A percentile compares a stretch with the other conserved stretches of the same genome.
phyloP scores from a whole-genome alignment of 2,113 vertebrate species.

The Dryoscopus gambensis region DNA sequence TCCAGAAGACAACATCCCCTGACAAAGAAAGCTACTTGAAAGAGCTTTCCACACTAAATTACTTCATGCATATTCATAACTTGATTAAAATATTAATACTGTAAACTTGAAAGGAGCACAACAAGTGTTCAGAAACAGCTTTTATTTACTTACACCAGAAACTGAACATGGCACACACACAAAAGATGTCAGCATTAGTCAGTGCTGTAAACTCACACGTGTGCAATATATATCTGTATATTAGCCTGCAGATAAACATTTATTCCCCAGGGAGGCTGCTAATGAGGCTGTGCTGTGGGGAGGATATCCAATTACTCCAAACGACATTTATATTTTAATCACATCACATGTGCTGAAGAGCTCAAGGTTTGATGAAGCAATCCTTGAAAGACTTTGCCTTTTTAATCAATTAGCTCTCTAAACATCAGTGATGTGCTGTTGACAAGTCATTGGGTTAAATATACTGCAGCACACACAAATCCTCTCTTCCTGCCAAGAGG shows the following conservation, averaged over 20 bases:
- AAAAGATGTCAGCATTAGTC: background rate
- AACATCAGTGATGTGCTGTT: background rate
- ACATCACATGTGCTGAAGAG: slow-evolving; percentile 18
- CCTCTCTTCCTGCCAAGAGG: background rate
- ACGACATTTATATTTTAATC: slow-evolving; percentile 49
- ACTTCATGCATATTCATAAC: background rate
- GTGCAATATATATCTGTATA: background rate
- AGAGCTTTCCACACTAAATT: background rate
- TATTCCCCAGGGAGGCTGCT: background rate
- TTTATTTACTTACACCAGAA: background rate
- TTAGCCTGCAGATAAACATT: background rate
- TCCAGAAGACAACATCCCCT: background rate
- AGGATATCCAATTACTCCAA: slow-evolving; percentile 9
- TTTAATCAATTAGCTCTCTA: slow-evolving; percentile 29
- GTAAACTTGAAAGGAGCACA: background rate
- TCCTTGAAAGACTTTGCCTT: background rate
- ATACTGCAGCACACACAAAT: background rate
- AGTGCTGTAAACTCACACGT: background rate
- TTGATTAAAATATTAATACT: background rate
- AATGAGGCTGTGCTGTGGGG: slow-evolving; percentile 8
- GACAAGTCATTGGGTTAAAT: slow-evolving; percentile 18
- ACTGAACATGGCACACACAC: background rate
- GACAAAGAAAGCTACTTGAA: background rate
- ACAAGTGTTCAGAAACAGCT: background rate
- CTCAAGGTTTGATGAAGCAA: slow-evolving; percentile 15